These are phyloP conservation scores for Atherinomorus stipes DNA, from an alignment of 2,113 vertebrate genomes.

Conservation along the genomic window DNA sequence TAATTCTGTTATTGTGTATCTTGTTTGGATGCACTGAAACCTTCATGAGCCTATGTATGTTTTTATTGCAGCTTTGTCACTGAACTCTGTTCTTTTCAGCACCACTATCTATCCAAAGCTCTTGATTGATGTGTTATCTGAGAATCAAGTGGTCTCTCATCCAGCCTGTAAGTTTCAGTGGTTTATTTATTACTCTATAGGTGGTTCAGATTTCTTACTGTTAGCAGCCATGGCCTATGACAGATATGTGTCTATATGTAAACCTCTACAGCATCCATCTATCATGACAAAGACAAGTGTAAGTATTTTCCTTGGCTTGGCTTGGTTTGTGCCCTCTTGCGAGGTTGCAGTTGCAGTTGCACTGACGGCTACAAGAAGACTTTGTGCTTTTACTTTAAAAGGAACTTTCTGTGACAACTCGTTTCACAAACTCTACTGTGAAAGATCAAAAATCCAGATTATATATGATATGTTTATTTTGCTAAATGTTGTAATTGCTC, in stretches of 20 bases:
- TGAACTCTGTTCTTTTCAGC: slow-evolving; percentile 15
- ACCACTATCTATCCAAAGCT: slow-evolving; percentile 25
- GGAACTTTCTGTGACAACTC: slow-evolving; percentile 41
- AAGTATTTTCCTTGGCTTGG: background rate
- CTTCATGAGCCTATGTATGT: slow-evolving; percentile 54
- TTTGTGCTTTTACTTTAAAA: slow-evolving; percentile 7
- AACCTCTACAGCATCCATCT: slow-evolving; percentile 34
- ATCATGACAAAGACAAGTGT: slow-evolving; percentile 32
- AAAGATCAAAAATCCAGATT: background rate
- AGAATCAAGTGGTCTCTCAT: background rate
- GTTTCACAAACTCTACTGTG: slow-evolving; percentile 13
- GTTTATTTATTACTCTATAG: slow-evolving; percentile 7
- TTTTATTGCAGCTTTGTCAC: slow-evolving; percentile 30
- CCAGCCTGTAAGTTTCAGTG: slow-evolving; percentile 5
- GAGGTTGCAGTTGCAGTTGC: background rate
- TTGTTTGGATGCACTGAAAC: slow-evolving; percentile 2
- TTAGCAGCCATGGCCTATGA: slow-evolving; percentile 44
- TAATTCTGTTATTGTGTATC: slow-evolving; percentile 21
- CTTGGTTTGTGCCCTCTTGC: slow-evolving; percentile 19
- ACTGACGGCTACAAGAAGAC: background rate
- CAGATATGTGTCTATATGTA: too few species aligned
- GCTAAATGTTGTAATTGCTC: background rate
- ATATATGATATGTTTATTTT: background rate
- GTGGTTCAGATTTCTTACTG: slow-evolving; percentile 16
- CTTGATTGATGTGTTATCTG: slow-evolving; percentile 13